These are phyloP conservation scores for Rattus rattus DNA, from an alignment of 2,113 vertebrate genomes.

Conservation along the genomic window DNA sequence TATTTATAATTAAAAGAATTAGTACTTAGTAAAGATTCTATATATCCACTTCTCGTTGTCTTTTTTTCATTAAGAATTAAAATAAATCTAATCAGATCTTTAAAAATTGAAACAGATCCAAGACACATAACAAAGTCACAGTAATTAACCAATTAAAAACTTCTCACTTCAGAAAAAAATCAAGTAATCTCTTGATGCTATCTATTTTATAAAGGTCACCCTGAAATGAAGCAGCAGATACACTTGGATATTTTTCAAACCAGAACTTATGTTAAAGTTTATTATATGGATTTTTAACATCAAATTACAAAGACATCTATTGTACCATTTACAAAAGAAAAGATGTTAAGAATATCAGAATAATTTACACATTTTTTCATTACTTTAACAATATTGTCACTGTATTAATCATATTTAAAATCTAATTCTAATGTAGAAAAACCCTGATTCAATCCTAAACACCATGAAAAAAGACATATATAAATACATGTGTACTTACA, in stretches of 20 bases:
- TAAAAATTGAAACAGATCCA: neutral
- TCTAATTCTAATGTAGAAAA: neutral
- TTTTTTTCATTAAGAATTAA: constrained; percentile 4
- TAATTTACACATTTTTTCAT: neutral
- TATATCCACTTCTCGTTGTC: constrained; percentile 28
- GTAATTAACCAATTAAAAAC: neutral
- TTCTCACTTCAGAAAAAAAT: neutral
- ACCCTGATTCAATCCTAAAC: neutral
- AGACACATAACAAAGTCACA: neutral
- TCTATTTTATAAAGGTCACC: neutral
- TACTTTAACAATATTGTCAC: neutral
- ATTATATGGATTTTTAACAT: neutral
- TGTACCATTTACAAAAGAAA: neutral
- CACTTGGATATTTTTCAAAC: neutral
- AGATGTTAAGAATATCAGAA: neutral
- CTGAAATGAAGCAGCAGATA: neutral
- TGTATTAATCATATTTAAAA: neutral
- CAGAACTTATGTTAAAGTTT: neutral
- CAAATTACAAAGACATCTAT: neutral
- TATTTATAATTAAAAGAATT: constrained; percentile 22
- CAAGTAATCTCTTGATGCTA: neutral
- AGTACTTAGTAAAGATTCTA: constrained; percentile 3
- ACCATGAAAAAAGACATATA: neutral
- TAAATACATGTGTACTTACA: neutral
- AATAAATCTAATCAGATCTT: neutral